Conservation (phyloP, 2,797 vertebrate genomes). For the Pempheris klunzingeri region DNA sequence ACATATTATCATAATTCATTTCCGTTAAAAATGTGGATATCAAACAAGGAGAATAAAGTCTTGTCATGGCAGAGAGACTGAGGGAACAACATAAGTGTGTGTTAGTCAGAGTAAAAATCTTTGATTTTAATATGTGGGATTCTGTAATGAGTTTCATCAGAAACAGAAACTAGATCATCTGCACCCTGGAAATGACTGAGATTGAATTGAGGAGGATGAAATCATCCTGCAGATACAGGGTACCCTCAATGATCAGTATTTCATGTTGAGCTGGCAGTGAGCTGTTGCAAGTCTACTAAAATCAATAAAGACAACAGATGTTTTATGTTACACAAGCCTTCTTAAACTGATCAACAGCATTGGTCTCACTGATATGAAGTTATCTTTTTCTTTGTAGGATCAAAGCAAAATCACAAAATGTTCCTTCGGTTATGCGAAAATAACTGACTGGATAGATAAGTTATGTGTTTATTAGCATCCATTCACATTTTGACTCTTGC, state of each 20-base stretch:
- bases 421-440: fast-evolving
- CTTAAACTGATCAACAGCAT: not conserved
- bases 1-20: not conserved
- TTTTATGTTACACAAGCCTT: not conserved
- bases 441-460: too few relatives aligned
- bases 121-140: not conserved
- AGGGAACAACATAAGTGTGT: not conserved
- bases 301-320: constrained; percentile 2
- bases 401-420: not conserved
- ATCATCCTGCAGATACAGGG: constrained; percentile 1
- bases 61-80: not conserved
- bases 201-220: not conserved
- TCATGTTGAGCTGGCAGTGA: not conserved
- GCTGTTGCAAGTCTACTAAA: not conserved
- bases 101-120: not conserved
- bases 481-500: not conserved
- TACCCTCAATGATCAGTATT: not conserved
- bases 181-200: not conserved
- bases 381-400: not conserved
- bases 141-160: not conserved
- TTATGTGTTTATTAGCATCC: not conserved
- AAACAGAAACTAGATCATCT: constrained; percentile 8
- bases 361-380: not conserved
- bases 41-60: not conserved
- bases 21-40: not conserved